Percentiles rank a stretch among this genome's conserved stretches.
Conservation (phyloP, 1,140 invertebrate species). For the Reticulitermes speratus region DNA sequence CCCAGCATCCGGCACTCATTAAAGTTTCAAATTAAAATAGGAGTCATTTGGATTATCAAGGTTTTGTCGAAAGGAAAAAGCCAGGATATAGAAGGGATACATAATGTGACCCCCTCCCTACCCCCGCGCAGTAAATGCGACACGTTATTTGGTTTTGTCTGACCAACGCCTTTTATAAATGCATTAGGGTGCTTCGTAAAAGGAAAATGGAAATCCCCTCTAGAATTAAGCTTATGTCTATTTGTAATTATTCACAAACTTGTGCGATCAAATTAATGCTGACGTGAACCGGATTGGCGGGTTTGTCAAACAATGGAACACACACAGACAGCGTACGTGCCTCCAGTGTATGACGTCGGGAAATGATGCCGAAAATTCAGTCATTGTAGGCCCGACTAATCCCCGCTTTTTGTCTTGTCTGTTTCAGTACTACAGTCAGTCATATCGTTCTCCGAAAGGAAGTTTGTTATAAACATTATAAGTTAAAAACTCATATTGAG, state of each 20-base stretch:
- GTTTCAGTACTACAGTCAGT: too few species aligned
- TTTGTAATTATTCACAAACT: not conserved
- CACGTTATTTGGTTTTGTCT: slow-evolving; percentile 2
- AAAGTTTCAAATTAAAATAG: slow-evolving; percentile 19
- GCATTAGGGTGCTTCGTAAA: not conserved
- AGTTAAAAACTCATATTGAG: too few species aligned
- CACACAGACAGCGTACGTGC: too few species aligned
- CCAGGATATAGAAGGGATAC: not conserved
- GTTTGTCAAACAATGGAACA: too few species aligned
- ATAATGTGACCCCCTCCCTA: not conserved
- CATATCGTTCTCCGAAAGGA: too few species aligned
- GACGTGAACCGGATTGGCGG: too few species aligned
- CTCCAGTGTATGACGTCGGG: too few species aligned
- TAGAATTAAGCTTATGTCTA: not conserved
- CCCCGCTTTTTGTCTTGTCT: too few species aligned
- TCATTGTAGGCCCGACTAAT: too few species aligned
- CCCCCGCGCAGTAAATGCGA: not conserved
- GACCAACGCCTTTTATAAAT: not conserved
- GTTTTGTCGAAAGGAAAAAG: not conserved
- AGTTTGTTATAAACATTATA: too few species aligned
- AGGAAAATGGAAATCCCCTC: not conserved
- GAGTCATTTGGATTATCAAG: not conserved
- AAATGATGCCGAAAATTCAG: too few species aligned
- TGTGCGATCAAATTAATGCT: too few species aligned
- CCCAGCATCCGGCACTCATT: not conserved